phyloP scores from a whole-genome alignment of 2,113 vertebrate species.

The Paradoxurus hermaphroditus region DNA sequence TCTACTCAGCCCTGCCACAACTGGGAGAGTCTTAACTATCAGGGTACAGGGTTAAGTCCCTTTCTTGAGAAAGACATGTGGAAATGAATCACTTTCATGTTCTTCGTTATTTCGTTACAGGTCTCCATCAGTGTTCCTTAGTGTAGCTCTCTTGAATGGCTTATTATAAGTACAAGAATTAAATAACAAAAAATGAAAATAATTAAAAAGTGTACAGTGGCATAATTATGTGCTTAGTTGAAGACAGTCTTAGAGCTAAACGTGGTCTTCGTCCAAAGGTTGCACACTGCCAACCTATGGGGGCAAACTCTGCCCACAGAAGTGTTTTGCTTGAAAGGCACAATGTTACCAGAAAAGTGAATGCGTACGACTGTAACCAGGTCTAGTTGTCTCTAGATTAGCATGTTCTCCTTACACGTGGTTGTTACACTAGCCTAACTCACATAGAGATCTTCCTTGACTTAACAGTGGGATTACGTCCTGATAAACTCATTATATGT shows the following conservation, averaged over 20 bases:
- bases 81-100: not conserved
- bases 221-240: not conserved
- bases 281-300: not conserved
- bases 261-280: not conserved
- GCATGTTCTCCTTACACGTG: not conserved
- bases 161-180: not conserved
- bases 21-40: not conserved
- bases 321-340: not conserved
- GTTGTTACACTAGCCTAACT: not conserved
- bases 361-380: not conserved
- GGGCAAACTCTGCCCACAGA: not conserved
- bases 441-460: not conserved
- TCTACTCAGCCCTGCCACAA: not conserved
- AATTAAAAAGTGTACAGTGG: not conserved
- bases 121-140: not conserved
- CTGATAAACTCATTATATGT: no score
- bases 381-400: not conserved
- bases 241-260: not conserved
- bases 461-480: no score
- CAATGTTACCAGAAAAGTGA: not conserved
- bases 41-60: no score
- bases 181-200: not conserved
- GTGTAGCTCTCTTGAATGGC: not conserved
- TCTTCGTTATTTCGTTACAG: not conserved
- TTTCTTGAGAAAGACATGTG: not conserved